Base-by-base conservation (phyloP, 2,797 vertebrate species). In the Sciaenops ocellatus region DNA sequence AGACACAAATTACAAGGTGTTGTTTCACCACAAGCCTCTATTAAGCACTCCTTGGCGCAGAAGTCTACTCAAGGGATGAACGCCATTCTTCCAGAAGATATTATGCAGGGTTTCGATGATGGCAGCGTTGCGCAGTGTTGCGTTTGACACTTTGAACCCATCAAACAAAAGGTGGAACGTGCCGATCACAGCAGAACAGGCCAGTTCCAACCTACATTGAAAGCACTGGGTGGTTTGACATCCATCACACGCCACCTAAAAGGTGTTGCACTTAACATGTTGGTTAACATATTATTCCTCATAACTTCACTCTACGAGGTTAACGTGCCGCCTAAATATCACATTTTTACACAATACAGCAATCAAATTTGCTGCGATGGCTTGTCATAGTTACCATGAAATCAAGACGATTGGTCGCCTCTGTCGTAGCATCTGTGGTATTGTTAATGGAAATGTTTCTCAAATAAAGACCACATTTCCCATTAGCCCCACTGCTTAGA, bases 391-490 rank as follows among this genome's bases (percentile, higher is more conserved):
- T 70, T n/a, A 65, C 52, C 44, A 47, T 81, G 50, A 56, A 78
- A 72, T 76, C 41, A 9, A 44, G 24, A 69, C 28, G 47, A 75
- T 17, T 41, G 54, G 28, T 55, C 15, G 46, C 28, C 26, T 51
- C 3, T 47, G 59, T 46, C 1, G 8, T 44, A 38, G 16, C 34
- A 26, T 80, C 34, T 76, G 67, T 41, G 30, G 56, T 59, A 17
- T 24, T 63, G 60, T 77, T 42, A 47, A 47, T 38, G 73, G 60
- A 64, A 73, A 74, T 28, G 65, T 79, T 73, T 48, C 59, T 52
- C 28, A 66, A 78, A 75, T 54, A 51, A 61, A 79, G 24, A 48
- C 28, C 34, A 72, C 55, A 60, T 70, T 76, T 76, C 24, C 66
- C 73, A 46, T 75, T 51, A 48, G 50, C 42, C 20, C 61, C 17